Base-by-base conservation (phyloP, 2,888 invertebrate species). In the Temnothorax ravouxi region DNA sequence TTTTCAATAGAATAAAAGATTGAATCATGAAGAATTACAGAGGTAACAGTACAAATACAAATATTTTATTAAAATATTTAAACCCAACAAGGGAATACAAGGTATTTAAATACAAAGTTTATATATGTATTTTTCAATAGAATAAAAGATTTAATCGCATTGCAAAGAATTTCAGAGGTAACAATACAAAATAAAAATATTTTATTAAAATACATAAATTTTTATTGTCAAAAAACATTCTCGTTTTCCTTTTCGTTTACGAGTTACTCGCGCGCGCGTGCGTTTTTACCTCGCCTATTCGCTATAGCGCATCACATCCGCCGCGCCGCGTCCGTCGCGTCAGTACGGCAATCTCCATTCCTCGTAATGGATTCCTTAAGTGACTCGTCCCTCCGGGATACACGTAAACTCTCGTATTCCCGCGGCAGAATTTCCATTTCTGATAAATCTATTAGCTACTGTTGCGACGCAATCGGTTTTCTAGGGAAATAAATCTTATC, bases 401-500 rank as follows among this genome's bases (percentile, higher is more conserved):
- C n/a, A n/a, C 13, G 41, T n/a, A 13, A 34, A 38, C 6, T 56
- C n/a, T 56, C n/a, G 38, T 69, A 50, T 34, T 59, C 13, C 59
- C 15, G 47, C 15, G 38, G 15, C 38, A 34, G 18, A 71, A 59
- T 38, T 71, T 47, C 21, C 41, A 29, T n/a, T 13, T 5, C 18
- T 47, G 71, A 71, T 71, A 71, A 80, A 59, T 80, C 59, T 44
- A 71, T 71, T 67, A 80, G 71, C 52, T 44, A 29, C 44, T 8
- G 54, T 59, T 71, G 38, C 29, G 47, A 56, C 54, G 71, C 59
- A 71, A 71, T 79, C 56, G 59, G 25, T 59, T 71, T 79, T 79
- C 52, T 44, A 44, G 21, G n/a, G 25, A 6, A 29, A 79, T 79
- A 79, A 79, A 56, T 71, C 79, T 71, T 56, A 79, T 71, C 69